A percentile compares a stretch with the other conserved stretches of the same genome.
Conservation (phyloP, 2,888 invertebrate species). For the Polietes domitor region DNA sequence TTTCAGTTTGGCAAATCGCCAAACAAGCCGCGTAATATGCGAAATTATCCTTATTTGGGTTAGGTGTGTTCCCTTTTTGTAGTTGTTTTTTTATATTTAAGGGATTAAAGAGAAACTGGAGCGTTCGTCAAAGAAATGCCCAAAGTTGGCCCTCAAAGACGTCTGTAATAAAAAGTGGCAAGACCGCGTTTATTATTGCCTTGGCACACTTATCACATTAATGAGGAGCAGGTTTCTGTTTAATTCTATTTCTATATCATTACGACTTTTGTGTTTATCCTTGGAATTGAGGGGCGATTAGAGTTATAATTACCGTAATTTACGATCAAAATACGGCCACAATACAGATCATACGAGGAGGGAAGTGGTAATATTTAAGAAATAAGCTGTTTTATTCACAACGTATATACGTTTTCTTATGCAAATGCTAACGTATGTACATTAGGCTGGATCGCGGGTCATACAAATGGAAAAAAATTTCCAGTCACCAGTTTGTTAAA, state of each 20-base stretch:
- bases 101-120: no score
- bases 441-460: no score
- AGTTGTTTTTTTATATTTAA: no score
- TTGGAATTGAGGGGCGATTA: conserved; percentile 20
- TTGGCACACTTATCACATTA: conserved; percentile 63
- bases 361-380: no score
- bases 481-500: no score
- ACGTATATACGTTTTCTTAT: no score
- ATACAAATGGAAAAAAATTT: no score
- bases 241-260: conserved; percentile 13
- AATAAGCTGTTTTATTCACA: no score
- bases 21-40: conserved; percentile 65
- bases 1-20: conserved; percentile 50
- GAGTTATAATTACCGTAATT: conserved; percentile 39
- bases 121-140: background rate
- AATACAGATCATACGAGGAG: no score
- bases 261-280: conserved; percentile 21
- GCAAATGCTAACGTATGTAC: no score
- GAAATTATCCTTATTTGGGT: conserved; percentile 51
- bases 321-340: conserved; percentile 15
- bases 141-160: background rate
- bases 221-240: conserved; percentile 58
- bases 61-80: background rate
- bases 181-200: conserved; percentile 53
- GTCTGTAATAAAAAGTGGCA: conserved; percentile 13